A percentile compares a stretch with the other conserved stretches of the same genome.
phyloP scores from a whole-genome alignment of 37 sponge, comb jelly and placozoan species.

The Geodia barretti region DNA sequence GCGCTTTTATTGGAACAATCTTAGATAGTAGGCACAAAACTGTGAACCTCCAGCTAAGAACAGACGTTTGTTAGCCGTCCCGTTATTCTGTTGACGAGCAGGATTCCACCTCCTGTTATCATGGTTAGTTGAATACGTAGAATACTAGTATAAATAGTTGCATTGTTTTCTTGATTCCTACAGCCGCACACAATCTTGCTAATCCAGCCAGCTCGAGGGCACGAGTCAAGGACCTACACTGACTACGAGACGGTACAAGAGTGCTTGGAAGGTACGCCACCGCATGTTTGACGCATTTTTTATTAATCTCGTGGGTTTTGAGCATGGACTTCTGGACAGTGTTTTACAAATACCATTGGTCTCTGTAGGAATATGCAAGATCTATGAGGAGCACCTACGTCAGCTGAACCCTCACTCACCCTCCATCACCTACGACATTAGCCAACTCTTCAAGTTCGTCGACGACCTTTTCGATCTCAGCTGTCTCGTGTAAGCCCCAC shows the following conservation, averaged over 20 bases:
- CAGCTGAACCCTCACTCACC: conserved; percentile 86
- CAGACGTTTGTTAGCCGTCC: background rate
- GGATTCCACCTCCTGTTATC: background rate
- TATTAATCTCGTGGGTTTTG: background rate
- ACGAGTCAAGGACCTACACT: conserved; percentile 88
- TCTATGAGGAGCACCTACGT: conserved; percentile 97
- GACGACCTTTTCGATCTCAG: conserved; percentile 90
- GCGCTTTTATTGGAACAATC: background rate
- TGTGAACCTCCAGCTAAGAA: background rate
- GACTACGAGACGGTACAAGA: conserved; percentile 94
- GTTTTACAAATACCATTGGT: background rate
- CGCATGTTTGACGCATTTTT: background rate
- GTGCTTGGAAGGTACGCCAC: conserved; percentile 88
- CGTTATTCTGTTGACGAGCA: background rate
- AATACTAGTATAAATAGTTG: too few species aligned
- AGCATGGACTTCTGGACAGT: background rate
- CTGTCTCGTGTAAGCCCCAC: conserved; percentile 82
- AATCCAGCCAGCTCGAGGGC: conserved; percentile 82
- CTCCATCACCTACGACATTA: conserved; percentile 98
- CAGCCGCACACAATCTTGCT: conserved; percentile 97
- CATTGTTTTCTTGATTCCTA: background rate
- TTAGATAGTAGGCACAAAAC: too few species aligned
- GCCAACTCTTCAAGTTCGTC: conserved; percentile 94
- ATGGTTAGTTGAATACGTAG: background rate
- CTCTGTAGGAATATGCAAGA: conserved; percentile 90